A percentile compares a stretch with the other conserved stretches of the same genome.
Conservation (phyloP, 2,888 invertebrate genomes). For the Scaptodrosophila latifasciaeformis region DNA sequence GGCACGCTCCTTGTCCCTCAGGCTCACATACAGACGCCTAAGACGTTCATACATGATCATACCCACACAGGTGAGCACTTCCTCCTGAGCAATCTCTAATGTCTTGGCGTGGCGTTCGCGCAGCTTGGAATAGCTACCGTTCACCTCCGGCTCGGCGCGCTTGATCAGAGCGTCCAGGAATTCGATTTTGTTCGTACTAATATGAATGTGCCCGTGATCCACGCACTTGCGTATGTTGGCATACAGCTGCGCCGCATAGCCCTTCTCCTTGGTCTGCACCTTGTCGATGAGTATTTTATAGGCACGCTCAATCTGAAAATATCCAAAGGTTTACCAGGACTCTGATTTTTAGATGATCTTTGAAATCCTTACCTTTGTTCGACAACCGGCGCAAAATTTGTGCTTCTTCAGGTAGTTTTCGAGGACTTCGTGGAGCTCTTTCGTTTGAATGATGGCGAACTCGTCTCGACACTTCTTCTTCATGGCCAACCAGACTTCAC, state of each 20-base stretch:
- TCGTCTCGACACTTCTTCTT: conserved; percentile 86
- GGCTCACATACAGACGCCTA: conserved; percentile 88
- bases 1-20: conserved; percentile 94
- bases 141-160: conserved; percentile 92
- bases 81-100: conserved; percentile 97
- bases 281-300: conserved; percentile 91
- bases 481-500: conserved; percentile 91
- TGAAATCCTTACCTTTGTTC: conserved; percentile 84
- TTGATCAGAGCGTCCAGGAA: conserved; percentile 91
- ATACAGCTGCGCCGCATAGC: conserved; percentile 90
- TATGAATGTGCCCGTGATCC: conserved; percentile 90
- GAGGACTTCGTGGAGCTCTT: conserved; percentile 87
- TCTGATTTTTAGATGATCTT: not conserved
- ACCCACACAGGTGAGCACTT: conserved; percentile 94
- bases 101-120: conserved; percentile 96
- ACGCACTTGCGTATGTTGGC: conserved; percentile 90
- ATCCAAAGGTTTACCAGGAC: not conserved
- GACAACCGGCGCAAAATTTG: conserved; percentile 94
- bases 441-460: conserved; percentile 90
- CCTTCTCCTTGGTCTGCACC: conserved; percentile 90
- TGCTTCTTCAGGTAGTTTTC: conserved; percentile 94
- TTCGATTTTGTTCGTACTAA: conserved; percentile 87
- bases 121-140: conserved; percentile 80
- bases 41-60: conserved; percentile 94
- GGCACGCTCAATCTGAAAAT: conserved; percentile 80